Base-by-base conservation (phyloP, 2,113 vertebrate species). In the Microcebus ravelobensis region DNA sequence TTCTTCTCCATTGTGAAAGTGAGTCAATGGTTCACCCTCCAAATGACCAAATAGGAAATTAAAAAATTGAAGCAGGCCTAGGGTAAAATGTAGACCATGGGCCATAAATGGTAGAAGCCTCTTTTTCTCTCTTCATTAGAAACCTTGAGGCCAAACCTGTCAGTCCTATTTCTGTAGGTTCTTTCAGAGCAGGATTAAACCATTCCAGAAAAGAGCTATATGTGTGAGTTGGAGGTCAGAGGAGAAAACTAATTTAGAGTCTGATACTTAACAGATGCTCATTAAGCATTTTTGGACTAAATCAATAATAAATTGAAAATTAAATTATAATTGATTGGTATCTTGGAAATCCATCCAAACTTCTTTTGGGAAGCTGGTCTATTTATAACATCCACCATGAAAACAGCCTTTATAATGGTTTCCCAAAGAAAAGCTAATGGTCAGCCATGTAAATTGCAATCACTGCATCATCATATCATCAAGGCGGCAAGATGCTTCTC, bases 361-460 rank as follows among this genome's bases (percentile, higher is more conserved):
- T 96, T 90, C 52, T 39, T 59, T 94, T 86, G 87, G 88, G 36
- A 91, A 95, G 77, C 17, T 25, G 8, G 45, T 59, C 73, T 94
- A 57, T 65, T 92, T 94, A 79, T 52, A 89, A 74, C 6, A 61
- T 36, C 45, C 21, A 52, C 23, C 70, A 68, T 74, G 81, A 90
- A 94, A 73, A 45, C 36, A 39, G 61, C 45, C 29, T 87, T 91
- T 90, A 88, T 55, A 87, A 57, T 76, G 29, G 2, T 27, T 81
- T 77, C 59, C 68, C 86, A 80, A 94, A 92, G 85, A 85, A 95
- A 93, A 93, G 45, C 61, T 68, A 63, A 81, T 52, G 29, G n/a
- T 70, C 82, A 29, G 14, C 52, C 55, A 15, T 94, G 31, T 65
- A 77, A 84, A 74, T 39, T 85, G 9, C 0, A 52, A 18, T 85